phyloP scores from a whole-genome alignment of 2,888 invertebrate genomes.

The Linnaemya tessellans region DNA sequence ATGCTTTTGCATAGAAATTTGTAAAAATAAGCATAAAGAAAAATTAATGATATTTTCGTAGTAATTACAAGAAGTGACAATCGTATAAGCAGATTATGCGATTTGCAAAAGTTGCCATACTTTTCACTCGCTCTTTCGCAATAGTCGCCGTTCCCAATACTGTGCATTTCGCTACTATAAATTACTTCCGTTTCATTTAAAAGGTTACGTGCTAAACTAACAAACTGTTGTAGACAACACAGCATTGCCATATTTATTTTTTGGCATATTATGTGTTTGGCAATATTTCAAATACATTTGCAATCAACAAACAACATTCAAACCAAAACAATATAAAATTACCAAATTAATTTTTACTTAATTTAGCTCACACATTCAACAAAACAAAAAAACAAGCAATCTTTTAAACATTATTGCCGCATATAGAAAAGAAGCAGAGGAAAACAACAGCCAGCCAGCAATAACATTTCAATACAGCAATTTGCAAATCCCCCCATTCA shows the following conservation, averaged over 20 bases:
- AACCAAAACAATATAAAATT: slow-evolving; percentile 18
- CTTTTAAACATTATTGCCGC: slow-evolving; percentile 21
- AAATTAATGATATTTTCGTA: too few relatives aligned
- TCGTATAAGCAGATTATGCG: too few relatives aligned
- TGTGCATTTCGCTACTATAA: background rate
- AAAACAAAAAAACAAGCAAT: slow-evolving; percentile 31
- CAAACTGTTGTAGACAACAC: background rate
- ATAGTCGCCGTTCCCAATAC: too few relatives aligned
- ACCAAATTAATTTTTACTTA: slow-evolving; percentile 32
- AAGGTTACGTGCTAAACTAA: background rate
- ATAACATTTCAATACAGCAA: slow-evolving; percentile 24
- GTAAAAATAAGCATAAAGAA: too few relatives aligned
- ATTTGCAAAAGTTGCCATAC: too few relatives aligned
- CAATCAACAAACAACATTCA: background rate
- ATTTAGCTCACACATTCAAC: slow-evolving; percentile 14
- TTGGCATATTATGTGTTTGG: slow-evolving; percentile 10
- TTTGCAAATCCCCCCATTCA: background rate
- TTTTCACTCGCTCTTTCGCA: too few relatives aligned
- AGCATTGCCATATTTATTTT: background rate
- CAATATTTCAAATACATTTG: slow-evolving; percentile 33
- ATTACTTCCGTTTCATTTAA: slow-evolving; percentile 12
- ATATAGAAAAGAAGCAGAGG: background rate
- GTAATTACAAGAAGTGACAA: too few relatives aligned
- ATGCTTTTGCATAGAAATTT: too few relatives aligned
- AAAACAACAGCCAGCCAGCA: background rate